Percentiles rank a stretch among this genome's conserved stretches.
Evolutionary conservation across 64 coral and sea anemone species (phyloP).

Genomic region (Cladopsammia gracilis): DNA sequence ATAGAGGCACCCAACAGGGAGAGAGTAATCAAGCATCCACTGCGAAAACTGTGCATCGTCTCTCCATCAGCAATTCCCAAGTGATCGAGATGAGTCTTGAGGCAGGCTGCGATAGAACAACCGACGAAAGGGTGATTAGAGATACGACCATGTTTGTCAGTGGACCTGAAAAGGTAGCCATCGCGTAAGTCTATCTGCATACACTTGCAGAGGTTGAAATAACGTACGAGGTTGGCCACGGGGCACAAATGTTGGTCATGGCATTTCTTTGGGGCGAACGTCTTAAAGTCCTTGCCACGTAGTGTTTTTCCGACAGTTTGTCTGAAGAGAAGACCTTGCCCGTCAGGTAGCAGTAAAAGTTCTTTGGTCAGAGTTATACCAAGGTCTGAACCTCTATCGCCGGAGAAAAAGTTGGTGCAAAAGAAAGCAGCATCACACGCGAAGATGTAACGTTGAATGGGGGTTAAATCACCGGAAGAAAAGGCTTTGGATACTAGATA

Average conservation of each 20-base stretch:
- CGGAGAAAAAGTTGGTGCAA: background rate
- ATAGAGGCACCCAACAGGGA: slow-evolving; percentile 3
- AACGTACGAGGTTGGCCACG: slow-evolving; percentile 21
- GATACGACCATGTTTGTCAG: background rate
- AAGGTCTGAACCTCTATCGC: slow-evolving; percentile 6
- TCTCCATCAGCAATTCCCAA: slow-evolving; percentile 32
- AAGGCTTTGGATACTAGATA: background rate
- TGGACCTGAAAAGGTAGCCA: slow-evolving; percentile 16
- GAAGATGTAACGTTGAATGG: background rate
- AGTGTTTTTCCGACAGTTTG: slow-evolving; percentile 41
- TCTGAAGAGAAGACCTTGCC: background rate
- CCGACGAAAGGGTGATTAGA: background rate
- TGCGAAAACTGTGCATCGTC: slow-evolving; percentile 26
- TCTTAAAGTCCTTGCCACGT: slow-evolving; percentile 5
- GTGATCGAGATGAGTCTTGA: slow-evolving; percentile 4
- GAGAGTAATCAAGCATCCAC: slow-evolving; percentile 31
- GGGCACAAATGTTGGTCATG: background rate
- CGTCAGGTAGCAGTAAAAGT: background rate
- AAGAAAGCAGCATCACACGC: background rate
- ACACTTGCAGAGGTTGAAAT: slow-evolving; percentile 17
- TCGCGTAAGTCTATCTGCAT: slow-evolving; percentile 38
- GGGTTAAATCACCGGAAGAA: background rate
- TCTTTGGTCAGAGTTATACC: slow-evolving; percentile 5
- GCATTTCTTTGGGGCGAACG: background rate
- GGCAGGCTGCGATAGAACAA: background rate